Conservation (phyloP, 2,113 vertebrate genomes). For the Nothoprocta perdicaria region DNA sequence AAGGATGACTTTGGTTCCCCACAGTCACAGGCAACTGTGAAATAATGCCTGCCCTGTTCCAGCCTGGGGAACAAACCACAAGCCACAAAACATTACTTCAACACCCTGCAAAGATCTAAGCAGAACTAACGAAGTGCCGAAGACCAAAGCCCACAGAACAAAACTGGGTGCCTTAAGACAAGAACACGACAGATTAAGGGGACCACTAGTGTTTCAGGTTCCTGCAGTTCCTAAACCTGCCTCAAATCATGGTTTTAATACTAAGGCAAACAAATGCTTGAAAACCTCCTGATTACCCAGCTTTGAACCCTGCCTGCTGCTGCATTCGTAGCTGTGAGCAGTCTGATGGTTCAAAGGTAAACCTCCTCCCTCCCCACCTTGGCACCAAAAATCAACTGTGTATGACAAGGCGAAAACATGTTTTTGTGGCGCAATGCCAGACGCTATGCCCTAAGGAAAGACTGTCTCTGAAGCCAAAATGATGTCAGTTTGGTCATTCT, state of each 20-base stretch:
- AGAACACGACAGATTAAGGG: background rate
- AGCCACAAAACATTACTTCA: background rate
- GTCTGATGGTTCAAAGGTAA: background rate
- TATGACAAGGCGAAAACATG: background rate
- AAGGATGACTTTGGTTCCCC: background rate
- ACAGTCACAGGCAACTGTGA: background rate
- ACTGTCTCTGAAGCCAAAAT: background rate
- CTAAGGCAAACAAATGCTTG: background rate
- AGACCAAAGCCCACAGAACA: background rate
- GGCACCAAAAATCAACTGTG: background rate
- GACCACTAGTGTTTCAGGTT: background rate
- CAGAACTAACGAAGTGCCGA: background rate
- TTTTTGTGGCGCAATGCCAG: background rate
- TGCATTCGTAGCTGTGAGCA: background rate
- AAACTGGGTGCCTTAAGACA: background rate
- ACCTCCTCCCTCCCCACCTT: background rate
- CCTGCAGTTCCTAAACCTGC: background rate
- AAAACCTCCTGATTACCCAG: background rate
- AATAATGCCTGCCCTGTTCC: background rate
- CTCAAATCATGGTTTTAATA: background rate
- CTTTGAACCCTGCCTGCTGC: background rate
- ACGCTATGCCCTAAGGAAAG: background rate
- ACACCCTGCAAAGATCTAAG: background rate
- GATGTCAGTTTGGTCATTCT: background rate
- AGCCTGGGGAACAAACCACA: background rate